Conservation (phyloP, 2,797 vertebrate species). For the Lateolabrax maculatus region DNA sequence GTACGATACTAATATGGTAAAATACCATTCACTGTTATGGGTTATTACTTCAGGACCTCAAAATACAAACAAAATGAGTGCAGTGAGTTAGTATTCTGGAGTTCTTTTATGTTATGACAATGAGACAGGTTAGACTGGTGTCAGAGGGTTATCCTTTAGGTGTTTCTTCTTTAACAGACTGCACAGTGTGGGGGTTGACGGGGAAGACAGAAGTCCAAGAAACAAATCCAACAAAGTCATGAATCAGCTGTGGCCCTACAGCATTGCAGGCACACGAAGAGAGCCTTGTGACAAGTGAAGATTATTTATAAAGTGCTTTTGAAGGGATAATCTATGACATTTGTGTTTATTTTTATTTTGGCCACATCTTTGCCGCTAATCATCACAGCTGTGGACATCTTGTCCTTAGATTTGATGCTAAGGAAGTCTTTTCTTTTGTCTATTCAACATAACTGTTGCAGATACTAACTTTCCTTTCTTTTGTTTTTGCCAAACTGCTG, state of each 20-base stretch:
- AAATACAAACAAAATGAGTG: not conserved
- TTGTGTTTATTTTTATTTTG: constrained; percentile 10
- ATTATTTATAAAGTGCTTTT: constrained; percentile 26
- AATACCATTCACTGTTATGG: constrained; percentile 38
- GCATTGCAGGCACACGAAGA: constrained; percentile 10
- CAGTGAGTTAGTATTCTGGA: constrained; percentile 1
- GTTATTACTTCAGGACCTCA: constrained; percentile 47
- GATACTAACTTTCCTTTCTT: not conserved
- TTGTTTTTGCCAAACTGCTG: constrained; percentile 6
- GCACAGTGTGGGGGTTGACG: constrained; percentile 7
- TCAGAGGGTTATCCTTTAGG: not conserved
- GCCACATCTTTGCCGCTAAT: constrained; percentile 15
- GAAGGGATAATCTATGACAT: not conserved
- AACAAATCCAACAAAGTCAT: constrained; percentile 25
- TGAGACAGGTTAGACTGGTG: not conserved
- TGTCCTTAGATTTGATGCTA: constrained; percentile 1
- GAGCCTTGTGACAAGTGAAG: not conserved
- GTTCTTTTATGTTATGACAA: not conserved
- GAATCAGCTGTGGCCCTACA: constrained; percentile 30
- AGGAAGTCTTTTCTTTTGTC: not conserved
- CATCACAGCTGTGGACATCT: not conserved
- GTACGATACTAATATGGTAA: constrained; percentile 54
- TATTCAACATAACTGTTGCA: not conserved
- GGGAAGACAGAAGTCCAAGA: constrained; percentile 10
- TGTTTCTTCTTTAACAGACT: not conserved